Evolutionary conservation across 2,888 invertebrate genomes (phyloP).

Genomic region (Colletes collaris): DNA sequence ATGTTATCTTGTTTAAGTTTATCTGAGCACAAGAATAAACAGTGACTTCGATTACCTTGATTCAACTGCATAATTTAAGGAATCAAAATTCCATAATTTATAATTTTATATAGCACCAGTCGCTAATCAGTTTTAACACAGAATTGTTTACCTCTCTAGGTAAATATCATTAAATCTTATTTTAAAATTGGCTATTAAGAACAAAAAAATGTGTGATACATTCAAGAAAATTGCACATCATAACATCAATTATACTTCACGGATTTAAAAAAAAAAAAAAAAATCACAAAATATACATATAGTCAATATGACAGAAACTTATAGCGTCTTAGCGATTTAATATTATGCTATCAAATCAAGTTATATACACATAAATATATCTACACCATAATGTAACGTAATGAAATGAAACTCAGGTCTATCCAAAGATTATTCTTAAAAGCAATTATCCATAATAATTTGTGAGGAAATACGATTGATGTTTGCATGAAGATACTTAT

Average conservation of each 20-base stretch:
- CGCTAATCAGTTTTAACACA: slow-evolving; percentile 58
- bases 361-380: slow-evolving; percentile 27
- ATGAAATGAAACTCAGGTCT: slow-evolving; percentile 25
- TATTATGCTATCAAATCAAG: slow-evolving; percentile 36
- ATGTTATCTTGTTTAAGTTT: slow-evolving; percentile 40
- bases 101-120: slow-evolving; percentile 64
- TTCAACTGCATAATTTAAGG: slow-evolving; percentile 49
- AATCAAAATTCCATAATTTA: slow-evolving; percentile 54
- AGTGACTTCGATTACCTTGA: slow-evolving; percentile 45
- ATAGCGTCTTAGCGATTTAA: slow-evolving; percentile 20
- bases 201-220: slow-evolving; percentile 23
- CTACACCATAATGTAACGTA: slow-evolving; percentile 34
- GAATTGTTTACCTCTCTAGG: slow-evolving; percentile 26
- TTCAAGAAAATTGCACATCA: slow-evolving; percentile 41
- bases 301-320: slow-evolving; percentile 30
- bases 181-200: slow-evolving; percentile 49
- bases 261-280: slow-evolving; percentile 16
- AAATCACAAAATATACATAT: slow-evolving; percentile 44
- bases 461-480: slow-evolving; percentile 43
- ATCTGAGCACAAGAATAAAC: slow-evolving; percentile 59
- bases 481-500: slow-evolving; percentile 45
- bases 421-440: slow-evolving; percentile 22
- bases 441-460: slow-evolving; percentile 29
- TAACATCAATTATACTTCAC: slow-evolving; percentile 29
- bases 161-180: slow-evolving; percentile 38